Evolutionary conservation across 2,888 invertebrate species (phyloP).

Genomic region (Pollenia griseotomentosa): DNA sequence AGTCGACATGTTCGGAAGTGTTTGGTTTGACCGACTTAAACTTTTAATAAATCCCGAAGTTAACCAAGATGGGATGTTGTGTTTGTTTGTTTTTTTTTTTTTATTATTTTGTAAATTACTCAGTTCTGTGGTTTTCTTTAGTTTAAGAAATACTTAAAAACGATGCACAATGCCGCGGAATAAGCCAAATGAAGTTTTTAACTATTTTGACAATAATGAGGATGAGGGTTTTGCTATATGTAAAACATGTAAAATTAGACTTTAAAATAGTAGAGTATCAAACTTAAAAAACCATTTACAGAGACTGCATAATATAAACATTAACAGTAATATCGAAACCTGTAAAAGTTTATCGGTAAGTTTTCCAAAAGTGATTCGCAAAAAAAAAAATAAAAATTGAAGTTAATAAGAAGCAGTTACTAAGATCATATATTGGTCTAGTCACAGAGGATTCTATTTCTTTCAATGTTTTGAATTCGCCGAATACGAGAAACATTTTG

Average conservation of each 20-base stretch:
- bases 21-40: too few relatives aligned
- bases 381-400: too few relatives aligned
- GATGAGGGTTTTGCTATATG: slow-evolving; percentile 18
- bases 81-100: too few relatives aligned
- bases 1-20: too few relatives aligned
- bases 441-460: slow-evolving; percentile 67
- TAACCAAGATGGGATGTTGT: too few relatives aligned
- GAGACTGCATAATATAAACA: too few relatives aligned
- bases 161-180: slow-evolving; percentile 22
- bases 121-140: too few relatives aligned
- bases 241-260: slow-evolving; percentile 29
- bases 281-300: slow-evolving; percentile 25
- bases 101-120: too few relatives aligned
- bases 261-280: slow-evolving; percentile 31
- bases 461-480: too few relatives aligned
- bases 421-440: slow-evolving; percentile 53
- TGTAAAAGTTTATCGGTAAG: not conserved
- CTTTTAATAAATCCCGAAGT: too few relatives aligned
- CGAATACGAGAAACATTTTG: slow-evolving; percentile 45
- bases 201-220: slow-evolving; percentile 32
- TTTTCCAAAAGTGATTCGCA: slow-evolving; percentile 5
- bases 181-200: slow-evolving; percentile 15
- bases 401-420: slow-evolving; percentile 15
- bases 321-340: not conserved
- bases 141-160: slow-evolving; percentile 9